Evolutionary conservation across 2,113 vertebrate genomes (phyloP), one percentile per base, ranked within the genome.

Genomic region (Arenaria interpres): DNA sequence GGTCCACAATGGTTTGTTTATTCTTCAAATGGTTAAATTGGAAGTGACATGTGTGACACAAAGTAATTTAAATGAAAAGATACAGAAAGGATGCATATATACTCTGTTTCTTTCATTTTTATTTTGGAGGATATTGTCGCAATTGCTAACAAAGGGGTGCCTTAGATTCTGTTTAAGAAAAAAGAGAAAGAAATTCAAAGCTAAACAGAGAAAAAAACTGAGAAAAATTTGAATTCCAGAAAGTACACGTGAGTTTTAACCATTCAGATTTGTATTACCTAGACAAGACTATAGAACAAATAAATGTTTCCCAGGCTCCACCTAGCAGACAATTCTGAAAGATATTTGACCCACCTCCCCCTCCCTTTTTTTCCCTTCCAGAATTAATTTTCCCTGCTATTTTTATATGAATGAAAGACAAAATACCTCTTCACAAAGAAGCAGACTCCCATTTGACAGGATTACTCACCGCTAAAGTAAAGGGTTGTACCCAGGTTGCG

Each of bases 271-370:
- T 97, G 92, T 96, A 96, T 96, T 97, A 98, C 96, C 90, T 93
- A 97, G 94, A 94, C 96, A 98, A 91, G 94, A 97, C 96, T 87
- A 74, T 73, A 93, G 95, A 97, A 93, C 53, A 90, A 98, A 95
- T 80, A 67, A 16, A 76, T 57, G 94, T 96, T 98, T 98, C 97
- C 97, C 98, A 98, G 97, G 94, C 97, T 97, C 95, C 96, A 97
- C 97, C 97, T 97, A 97, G 98, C 97, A 97, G 97, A 97, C 97
- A 96, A 93, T 97, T 96, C 92, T 48, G 96, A 93, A 97, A 93
- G 97, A 96, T 93, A 94, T 92, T 96, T 96, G 96, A 97, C 80
- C 60, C 14, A 83, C 85, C 57, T 96, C 85, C 82, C 81, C 32
- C 69, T 82, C 89, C 93, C 60, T 80, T 69, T 86, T 74, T 80